These are phyloP conservation scores for Zhuqinia jingwanae DNA, from an alignment of 2,888 invertebrate species.

Conservation along the genomic window DNA sequence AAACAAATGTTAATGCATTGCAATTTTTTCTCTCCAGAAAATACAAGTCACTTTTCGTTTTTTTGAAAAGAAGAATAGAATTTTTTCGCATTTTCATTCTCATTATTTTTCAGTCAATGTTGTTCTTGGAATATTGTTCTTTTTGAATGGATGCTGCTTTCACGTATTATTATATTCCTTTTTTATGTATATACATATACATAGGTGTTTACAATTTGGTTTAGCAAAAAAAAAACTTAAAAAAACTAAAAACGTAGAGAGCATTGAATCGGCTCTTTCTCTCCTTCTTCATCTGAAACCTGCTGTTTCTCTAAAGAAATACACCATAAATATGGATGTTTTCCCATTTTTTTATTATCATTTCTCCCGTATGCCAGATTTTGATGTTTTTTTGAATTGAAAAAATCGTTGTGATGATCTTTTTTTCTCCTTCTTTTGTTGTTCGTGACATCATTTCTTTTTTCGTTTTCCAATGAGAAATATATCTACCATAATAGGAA, in stretches of 20 bases:
- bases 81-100: constrained; percentile 39
- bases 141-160: constrained; percentile 30
- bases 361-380: not conserved
- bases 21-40: not conserved
- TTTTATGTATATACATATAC: not conserved
- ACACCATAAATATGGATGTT: not conserved
- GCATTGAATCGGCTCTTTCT: too few relatives aligned
- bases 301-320: not conserved
- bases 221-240: not conserved
- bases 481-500: constrained; percentile 26
- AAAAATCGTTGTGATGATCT: constrained; percentile 35
- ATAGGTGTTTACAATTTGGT: not conserved
- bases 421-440: constrained; percentile 48
- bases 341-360: constrained; percentile 39
- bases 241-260: too few relatives aligned
- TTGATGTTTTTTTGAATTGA: constrained; percentile 46
- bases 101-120: not conserved
- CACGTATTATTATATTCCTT: too few relatives aligned
- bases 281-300: not conserved
- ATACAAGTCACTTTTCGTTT: constrained; percentile 29
- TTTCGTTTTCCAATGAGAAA: constrained; percentile 35
- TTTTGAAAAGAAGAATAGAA: constrained; percentile 15
- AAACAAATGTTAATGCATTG: not conserved
- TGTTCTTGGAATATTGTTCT: constrained; percentile 25
- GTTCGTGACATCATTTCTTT: constrained; percentile 56